These are phyloP conservation scores for Ispidina lecontei DNA, from an alignment of 2,797 vertebrate genomes.

Conservation along the genomic window DNA sequence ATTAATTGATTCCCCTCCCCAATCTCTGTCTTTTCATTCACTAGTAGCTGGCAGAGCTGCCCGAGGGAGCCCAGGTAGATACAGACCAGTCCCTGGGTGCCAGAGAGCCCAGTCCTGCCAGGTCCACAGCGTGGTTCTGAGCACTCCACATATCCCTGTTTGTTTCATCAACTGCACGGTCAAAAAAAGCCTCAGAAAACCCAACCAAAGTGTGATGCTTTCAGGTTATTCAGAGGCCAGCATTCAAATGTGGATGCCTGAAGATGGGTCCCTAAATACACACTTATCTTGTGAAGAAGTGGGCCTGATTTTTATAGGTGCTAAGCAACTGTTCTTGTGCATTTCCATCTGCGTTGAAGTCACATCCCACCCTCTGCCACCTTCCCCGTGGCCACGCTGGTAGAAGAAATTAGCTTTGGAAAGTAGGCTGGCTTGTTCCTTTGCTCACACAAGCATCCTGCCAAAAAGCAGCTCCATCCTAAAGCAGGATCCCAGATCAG, in stretches of 20 bases:
- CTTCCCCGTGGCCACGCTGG: constrained; percentile 14
- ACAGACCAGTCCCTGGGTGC: background rate
- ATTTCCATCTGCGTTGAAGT: constrained; percentile 49
- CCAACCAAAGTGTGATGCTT: background rate
- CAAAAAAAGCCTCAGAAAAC: background rate
- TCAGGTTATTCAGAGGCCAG: constrained; percentile 34
- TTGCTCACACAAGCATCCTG: background rate
- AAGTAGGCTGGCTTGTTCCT: background rate
- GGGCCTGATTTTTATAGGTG: constrained; percentile 59
- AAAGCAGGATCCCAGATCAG: background rate
- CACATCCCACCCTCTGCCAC: constrained; percentile 56
- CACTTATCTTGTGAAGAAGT: constrained; percentile 41
- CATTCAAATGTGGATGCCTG: background rate
- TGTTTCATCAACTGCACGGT: background rate
- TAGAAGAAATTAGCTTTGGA: background rate
- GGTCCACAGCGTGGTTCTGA: background rate
- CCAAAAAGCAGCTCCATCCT: background rate
- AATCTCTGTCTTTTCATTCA: background rate
- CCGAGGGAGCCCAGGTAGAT: background rate
- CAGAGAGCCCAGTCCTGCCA: background rate
- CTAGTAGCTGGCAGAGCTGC: background rate
- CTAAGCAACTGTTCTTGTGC: constrained; percentile 63
- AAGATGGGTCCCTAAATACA: constrained; percentile 31
- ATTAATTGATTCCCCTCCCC: background rate
- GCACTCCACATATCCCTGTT: background rate